These are phyloP conservation scores for Manis crassicaudata DNA, from an alignment of 2,797 vertebrate genomes.

Conservation along the genomic window DNA sequence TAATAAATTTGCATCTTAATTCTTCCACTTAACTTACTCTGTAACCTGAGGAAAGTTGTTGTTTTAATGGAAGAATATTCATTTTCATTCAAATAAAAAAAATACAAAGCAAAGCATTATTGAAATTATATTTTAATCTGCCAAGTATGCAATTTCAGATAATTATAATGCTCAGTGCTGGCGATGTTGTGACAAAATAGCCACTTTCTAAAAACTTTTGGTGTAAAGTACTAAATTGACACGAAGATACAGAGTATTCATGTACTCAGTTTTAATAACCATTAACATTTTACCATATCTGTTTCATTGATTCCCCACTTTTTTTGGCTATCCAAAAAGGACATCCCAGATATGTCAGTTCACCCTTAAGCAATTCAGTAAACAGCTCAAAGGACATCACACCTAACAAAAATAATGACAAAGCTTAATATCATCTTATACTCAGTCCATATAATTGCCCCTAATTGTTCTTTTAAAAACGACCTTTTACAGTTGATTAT, in stretches of 20 bases:
- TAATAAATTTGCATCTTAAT: not conserved
- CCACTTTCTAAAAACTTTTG: not conserved
- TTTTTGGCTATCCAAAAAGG: too few species aligned
- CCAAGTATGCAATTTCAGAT: not conserved
- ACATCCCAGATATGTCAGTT: not conserved
- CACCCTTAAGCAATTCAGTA: not conserved
- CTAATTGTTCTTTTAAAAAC: not conserved
- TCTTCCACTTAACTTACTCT: not conserved
- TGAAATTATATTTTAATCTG: not conserved
- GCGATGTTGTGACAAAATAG: not conserved
- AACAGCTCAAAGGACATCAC: not conserved
- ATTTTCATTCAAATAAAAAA: not conserved
- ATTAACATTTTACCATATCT: not conserved
- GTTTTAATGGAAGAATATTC: slow-evolving; percentile 2
- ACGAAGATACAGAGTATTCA: not conserved
- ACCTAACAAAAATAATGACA: not conserved
- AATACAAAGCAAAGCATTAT: not conserved
- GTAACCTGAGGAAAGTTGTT: not conserved
- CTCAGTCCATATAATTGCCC: not conserved
- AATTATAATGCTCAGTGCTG: not conserved
- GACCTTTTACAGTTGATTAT: not conserved
- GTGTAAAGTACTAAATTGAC: not conserved
- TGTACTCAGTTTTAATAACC: not conserved
- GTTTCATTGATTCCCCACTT: not conserved
- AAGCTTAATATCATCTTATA: not conserved